These are phyloP conservation scores for Chelmon rostratus DNA, from an alignment of 2,797 vertebrate genomes.

Conservation along the genomic window DNA sequence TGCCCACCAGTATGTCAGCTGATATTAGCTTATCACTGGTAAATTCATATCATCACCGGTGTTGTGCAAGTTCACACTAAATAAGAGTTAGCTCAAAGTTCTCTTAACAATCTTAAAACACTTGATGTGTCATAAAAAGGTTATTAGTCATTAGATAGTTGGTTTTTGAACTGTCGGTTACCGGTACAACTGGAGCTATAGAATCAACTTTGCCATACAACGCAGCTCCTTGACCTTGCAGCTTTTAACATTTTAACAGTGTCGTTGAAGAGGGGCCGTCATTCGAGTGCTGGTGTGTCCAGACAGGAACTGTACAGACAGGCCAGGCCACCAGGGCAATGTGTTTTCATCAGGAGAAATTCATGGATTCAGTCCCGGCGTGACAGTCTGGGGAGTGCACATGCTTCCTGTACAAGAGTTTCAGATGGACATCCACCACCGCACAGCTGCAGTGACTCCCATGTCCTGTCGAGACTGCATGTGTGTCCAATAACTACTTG, in stretches of 20 bases:
- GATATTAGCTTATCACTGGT: not conserved
- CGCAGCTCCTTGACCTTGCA: not conserved
- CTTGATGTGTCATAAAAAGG: too few species aligned
- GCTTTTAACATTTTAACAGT: not conserved
- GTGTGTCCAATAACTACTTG: not conserved
- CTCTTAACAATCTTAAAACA: too few species aligned
- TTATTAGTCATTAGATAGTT: too few species aligned
- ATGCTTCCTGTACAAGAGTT: not conserved
- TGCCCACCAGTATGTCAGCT: not conserved
- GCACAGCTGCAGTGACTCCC: conserved; percentile 13
- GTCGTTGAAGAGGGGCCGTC: not conserved
- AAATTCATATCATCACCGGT: too few species aligned
- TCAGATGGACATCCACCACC: fast-evolving
- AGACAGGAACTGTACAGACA: not conserved
- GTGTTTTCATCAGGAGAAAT: too few species aligned
- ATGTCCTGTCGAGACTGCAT: not conserved
- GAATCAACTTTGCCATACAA: not conserved
- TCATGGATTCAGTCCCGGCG: fast-evolving
- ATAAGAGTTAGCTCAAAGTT: too few species aligned
- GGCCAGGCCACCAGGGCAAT: not conserved
- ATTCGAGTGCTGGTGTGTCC: not conserved
- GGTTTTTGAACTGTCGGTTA: too few species aligned
- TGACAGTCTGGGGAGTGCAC: not conserved
- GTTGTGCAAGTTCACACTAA: too few species aligned
- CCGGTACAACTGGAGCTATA: not conserved